phyloP scores from a whole-genome alignment of 2,888 invertebrate genomes.

The Latrodectus elegans region DNA sequence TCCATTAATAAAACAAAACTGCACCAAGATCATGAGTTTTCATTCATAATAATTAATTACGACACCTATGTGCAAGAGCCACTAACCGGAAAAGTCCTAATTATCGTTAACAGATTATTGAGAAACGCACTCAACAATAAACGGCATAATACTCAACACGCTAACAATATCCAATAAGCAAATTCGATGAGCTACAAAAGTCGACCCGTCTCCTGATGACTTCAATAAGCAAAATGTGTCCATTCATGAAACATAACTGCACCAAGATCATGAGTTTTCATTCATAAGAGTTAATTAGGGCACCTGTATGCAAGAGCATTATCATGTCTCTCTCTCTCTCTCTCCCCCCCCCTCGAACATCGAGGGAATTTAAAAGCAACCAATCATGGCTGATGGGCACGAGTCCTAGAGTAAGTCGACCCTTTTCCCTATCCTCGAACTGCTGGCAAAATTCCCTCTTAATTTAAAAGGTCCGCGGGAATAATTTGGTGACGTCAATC shows the following conservation, averaged over 20 bases:
- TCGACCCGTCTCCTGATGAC: conserved; percentile 24
- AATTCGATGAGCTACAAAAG: neutral
- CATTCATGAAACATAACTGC: conserved; percentile 68
- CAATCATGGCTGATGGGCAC: conserved; percentile 68
- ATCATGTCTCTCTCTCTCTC: conserved; percentile 51
- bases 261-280: conserved; percentile 61
- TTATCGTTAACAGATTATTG: too few relatives aligned
- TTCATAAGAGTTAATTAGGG: conserved; percentile 68
- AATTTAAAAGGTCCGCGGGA: conserved; percentile 64
- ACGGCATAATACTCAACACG: too few relatives aligned
- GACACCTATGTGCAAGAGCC: conserved; percentile 61
- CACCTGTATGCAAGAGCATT: conserved; percentile 65
- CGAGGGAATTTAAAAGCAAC: conserved; percentile 67
- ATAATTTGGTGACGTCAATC: conserved; percentile 63
- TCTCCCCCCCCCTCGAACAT: conserved; percentile 57
- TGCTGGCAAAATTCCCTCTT: conserved; percentile 54
- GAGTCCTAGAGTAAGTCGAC: neutral
- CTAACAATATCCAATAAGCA: neutral
- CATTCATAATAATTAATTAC: conserved; percentile 68
- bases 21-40: conserved; percentile 58
- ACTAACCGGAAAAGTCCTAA: too few relatives aligned
- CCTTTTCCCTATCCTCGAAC: conserved; percentile 1
- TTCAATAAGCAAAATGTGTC: conserved; percentile 37
- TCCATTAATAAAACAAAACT: conserved; percentile 68
- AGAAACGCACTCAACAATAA: too few relatives aligned